Conservation (phyloP, 2,113 vertebrate genomes). For the Coreoperca whiteheadi region DNA sequence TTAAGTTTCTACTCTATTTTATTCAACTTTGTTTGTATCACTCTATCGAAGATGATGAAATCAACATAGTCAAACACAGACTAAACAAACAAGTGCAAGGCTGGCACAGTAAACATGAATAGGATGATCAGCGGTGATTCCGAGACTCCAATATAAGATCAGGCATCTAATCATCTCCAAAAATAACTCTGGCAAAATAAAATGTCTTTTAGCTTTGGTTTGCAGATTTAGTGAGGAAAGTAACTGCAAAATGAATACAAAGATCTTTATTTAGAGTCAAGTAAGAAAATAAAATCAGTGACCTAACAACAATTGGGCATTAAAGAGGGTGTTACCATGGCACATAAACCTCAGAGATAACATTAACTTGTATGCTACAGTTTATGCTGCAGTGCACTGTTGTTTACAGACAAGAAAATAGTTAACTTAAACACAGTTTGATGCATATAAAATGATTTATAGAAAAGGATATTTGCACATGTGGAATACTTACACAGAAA, state of each 20-base stretch:
- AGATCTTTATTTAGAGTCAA: neutral
- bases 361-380: neutral
- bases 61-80: conserved; percentile 23
- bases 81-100: conserved; percentile 23
- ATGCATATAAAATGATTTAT: neutral
- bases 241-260: neutral
- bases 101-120: conserved; percentile 23
- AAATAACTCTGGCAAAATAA: conserved; percentile 36
- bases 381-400: neutral
- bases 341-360: neutral
- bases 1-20: neutral
- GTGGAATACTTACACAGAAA: neutral
- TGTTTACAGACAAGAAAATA: neutral
- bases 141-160: conserved; percentile 9
- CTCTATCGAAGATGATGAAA: no score
- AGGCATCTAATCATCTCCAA: conserved; percentile 32
- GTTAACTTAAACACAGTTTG: neutral
- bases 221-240: conserved; percentile 8
- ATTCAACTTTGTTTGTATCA: neutral
- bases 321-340: neutral
- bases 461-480: neutral
- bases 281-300: neutral
- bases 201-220: conserved; percentile 6
- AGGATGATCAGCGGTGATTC: conserved; percentile 35
- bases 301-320: neutral